Conservation (phyloP, 53 echinoderm and acorn worm species). For the Actinopyga echinites region DNA sequence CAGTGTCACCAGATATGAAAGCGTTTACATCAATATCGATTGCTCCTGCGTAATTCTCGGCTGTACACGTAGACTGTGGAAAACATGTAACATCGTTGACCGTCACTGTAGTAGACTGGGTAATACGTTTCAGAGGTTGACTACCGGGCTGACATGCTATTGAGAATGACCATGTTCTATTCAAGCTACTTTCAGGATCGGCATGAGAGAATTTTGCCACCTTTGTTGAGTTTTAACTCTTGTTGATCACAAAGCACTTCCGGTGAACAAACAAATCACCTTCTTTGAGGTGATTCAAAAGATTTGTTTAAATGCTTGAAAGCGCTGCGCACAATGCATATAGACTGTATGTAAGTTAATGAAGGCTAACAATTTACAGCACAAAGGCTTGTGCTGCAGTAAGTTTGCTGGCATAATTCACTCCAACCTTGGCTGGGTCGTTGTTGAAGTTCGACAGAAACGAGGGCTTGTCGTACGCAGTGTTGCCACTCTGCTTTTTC, state of each 20-base stretch:
- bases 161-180: background rate
- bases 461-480: too few species aligned
- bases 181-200: constrained; percentile 15
- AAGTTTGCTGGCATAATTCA: too few species aligned
- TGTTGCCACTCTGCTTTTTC: too few species aligned
- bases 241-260: too few species aligned
- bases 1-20: background rate
- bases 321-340: too few species aligned
- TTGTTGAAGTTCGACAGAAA: too few species aligned
- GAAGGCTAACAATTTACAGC: too few species aligned
- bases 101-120: background rate
- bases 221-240: background rate
- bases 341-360: too few species aligned
- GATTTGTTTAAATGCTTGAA: too few species aligned
- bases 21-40: background rate
- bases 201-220: background rate
- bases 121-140: background rate
- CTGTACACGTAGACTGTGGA: constrained; percentile 19
- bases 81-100: constrained; percentile 12
- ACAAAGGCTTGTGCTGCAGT: too few species aligned
- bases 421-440: too few species aligned
- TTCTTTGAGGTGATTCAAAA: constrained; percentile 11
- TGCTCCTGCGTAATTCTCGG: background rate
- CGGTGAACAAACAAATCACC: constrained; percentile 22
- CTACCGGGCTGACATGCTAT: background rate